Conservation (phyloP, 2,113 vertebrate genomes). For the Antigone vipio region DNA sequence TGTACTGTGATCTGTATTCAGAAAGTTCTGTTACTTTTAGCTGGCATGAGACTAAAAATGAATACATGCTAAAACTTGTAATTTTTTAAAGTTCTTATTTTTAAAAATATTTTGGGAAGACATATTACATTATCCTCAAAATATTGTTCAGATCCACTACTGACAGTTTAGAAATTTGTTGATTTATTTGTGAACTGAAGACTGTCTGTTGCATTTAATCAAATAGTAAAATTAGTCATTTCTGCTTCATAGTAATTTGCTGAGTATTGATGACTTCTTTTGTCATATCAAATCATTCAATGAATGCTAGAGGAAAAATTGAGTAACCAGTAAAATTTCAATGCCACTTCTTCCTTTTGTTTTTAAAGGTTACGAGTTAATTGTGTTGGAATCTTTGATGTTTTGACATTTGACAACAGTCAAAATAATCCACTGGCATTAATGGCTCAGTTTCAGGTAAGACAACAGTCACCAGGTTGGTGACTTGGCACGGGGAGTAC, state of each 20-base stretch:
- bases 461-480: background rate
- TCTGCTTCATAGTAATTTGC: background rate
- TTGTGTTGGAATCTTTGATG: constrained; percentile 96
- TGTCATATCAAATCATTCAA: background rate
- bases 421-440: constrained; percentile 97
- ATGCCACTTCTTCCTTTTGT: background rate
- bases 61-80: background rate
- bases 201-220: background rate
- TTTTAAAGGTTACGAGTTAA: constrained; percentile 92
- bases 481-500: background rate
- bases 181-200: background rate
- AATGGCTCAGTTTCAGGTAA: constrained; percentile 99
- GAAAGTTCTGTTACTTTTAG: background rate
- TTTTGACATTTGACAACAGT: constrained; percentile 98
- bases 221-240: background rate
- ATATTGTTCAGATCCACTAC: background rate
- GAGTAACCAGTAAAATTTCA: background rate
- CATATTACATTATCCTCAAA: background rate
- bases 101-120: background rate
- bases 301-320: background rate
- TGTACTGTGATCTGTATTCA: background rate
- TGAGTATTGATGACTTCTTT: background rate
- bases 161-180: background rate
- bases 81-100: background rate
- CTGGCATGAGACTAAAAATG: background rate